Evolutionary conservation across 2,797 vertebrate species (phyloP).

Genomic region (Tarsius wallacei): DNA sequence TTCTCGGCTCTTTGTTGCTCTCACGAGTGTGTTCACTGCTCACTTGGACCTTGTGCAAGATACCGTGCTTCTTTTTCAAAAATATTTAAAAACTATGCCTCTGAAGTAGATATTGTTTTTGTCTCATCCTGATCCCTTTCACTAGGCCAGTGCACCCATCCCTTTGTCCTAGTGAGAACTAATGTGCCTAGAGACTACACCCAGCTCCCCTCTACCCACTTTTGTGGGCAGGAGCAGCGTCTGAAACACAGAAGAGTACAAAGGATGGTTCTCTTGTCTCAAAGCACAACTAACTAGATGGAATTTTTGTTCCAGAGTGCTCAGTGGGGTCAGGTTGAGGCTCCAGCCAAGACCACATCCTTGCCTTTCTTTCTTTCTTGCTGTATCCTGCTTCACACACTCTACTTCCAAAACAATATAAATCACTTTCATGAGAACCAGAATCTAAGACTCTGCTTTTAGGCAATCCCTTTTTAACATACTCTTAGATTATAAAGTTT

Average conservation of each 20-base stretch:
- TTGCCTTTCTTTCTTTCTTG: neutral
- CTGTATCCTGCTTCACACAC: neutral
- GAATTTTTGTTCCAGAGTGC: neutral
- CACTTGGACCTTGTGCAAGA: neutral
- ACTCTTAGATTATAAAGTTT: neutral
- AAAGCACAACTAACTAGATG: neutral
- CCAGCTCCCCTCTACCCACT: neutral
- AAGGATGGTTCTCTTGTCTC: neutral
- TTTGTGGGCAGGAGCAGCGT: neutral
- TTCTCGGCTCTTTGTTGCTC: neutral
- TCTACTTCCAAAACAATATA: neutral
- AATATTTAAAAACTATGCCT: neutral
- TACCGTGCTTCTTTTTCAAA: neutral
- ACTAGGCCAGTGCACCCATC: neutral
- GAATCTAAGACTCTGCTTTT: neutral
- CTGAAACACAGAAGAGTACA: neutral
- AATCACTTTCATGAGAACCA: neutral
- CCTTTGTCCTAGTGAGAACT: neutral
- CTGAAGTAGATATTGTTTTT: neutral
- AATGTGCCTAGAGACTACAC: neutral
- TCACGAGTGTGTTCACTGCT: neutral
- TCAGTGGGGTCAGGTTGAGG: neutral
- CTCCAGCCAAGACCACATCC: no score
- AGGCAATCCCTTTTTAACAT: neutral
- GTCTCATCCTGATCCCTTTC: neutral